phyloP scores from a whole-genome alignment of 2,113 vertebrate genomes.

The Crotalus tigris region DNA sequence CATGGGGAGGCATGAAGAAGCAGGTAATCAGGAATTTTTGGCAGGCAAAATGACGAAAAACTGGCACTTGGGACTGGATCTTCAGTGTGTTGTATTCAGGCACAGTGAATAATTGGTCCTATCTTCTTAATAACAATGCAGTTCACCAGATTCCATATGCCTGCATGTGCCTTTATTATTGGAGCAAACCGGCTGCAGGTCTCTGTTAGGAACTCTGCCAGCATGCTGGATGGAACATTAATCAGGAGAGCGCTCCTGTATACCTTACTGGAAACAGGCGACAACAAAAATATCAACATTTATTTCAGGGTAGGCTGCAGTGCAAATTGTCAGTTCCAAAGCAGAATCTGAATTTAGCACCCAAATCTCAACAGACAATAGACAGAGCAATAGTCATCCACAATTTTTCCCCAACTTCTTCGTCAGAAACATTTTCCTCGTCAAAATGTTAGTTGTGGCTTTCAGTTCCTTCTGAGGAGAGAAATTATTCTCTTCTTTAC shows the following conservation, averaged over 20 bases:
- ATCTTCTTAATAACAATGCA: not conserved
- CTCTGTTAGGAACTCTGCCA: not conserved
- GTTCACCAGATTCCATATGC: not conserved
- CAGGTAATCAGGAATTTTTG: not conserved
- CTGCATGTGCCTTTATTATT: not conserved
- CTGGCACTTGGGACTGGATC: not conserved
- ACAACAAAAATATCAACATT: not conserved
- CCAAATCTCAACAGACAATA: not conserved
- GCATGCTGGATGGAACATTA: not conserved
- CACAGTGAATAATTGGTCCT: not conserved
- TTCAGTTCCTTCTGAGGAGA: not conserved
- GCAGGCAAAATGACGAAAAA: not conserved
- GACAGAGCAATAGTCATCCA: not conserved
- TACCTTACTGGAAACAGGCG: not conserved
- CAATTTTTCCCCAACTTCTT: not conserved
- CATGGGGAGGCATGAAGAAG: not conserved
- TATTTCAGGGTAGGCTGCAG: not conserved
- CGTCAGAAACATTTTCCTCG: not conserved
- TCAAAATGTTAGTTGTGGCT: not conserved
- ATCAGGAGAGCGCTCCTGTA: not conserved
- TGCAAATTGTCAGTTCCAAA: not conserved
- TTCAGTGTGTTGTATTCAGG: not conserved
- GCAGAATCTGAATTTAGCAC: not conserved
- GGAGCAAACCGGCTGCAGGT: not conserved
- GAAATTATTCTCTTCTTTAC: not conserved